Base-by-base conservation (phyloP, 2,797 vertebrate species). In the Tragopan temminckii region DNA sequence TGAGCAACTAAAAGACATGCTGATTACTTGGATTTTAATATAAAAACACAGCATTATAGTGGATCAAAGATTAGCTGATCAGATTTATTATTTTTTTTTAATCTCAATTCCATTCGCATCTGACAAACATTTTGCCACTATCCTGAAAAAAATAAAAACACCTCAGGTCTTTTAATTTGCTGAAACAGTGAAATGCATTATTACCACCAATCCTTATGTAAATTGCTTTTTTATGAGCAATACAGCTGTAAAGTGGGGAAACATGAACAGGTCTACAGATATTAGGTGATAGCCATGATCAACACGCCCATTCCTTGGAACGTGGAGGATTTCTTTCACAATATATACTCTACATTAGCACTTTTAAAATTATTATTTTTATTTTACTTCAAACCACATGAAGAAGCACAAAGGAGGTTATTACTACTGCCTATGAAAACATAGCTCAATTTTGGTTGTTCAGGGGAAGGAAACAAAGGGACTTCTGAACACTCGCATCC, bases 1-100 rank as follows among this genome's bases (percentile, higher is more conserved):
- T 58, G 74, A 95, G 36, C 74, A 92, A 67, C 33, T 58, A 77
- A 71, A 61, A 89, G 76, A 81, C 36, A 68, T 68, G 25, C 61
- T 63, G 25, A 20, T 77, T 92, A 86, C 57, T 36, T 50, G 27
- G 24, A 53, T 81, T 95, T 84, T 67, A 70, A 62, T 67, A 80
- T 11, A 35, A 72, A 94, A 92, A 91, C 72, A 53, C 5, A 53
- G 9, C 13, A 67, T 40, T 81, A 64, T 9, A 84, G 9, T 48
- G 36, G 68, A 80, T 64, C 58, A 85, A 11, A 46, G 36, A 35
- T 50, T 48, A 52, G 38, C 40, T 83, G 31, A 75, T 46, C 5
- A 36, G 20, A 27, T 36, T 12, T 31, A 31, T 55, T 52, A 25
- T 53, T 53, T 20, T 52, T 52, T 76, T 66, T 69, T 61, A 20